These are phyloP conservation scores for Volucella zonaria DNA, from an alignment of 2,888 invertebrate species.

Conservation along the genomic window DNA sequence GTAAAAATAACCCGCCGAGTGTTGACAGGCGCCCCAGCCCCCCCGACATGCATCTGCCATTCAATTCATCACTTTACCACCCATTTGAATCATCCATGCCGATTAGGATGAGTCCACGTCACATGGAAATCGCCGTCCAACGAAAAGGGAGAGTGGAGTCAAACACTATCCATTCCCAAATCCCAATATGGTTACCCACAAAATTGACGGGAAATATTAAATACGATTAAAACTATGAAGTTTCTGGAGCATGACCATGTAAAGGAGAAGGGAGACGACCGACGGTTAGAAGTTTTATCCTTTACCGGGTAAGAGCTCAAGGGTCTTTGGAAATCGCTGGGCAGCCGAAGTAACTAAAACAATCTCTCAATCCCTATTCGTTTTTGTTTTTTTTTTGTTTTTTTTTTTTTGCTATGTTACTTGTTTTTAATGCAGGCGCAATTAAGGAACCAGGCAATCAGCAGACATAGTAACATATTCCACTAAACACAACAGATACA, in stretches of 20 bases:
- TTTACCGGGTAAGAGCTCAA: neutral
- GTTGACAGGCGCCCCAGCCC: slow-evolving; percentile 10
- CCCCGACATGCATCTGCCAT: neutral
- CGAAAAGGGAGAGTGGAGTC: neutral
- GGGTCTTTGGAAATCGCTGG: neutral
- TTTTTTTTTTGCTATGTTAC: neutral
- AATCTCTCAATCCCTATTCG: neutral
- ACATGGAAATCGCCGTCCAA: neutral
- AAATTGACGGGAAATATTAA: slow-evolving; percentile 49
- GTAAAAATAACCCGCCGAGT: slow-evolving; percentile 4
- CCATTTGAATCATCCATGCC: neutral
- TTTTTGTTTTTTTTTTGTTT: neutral
- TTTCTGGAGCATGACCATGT: neutral
- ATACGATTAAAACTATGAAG: slow-evolving; percentile 21
- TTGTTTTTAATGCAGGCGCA: slow-evolving; percentile 14
- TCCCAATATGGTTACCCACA: slow-evolving; percentile 11
- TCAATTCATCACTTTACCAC: too few relatives aligned
- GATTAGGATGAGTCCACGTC: slow-evolving; percentile 12
- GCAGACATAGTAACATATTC: neutral
- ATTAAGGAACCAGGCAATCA: slow-evolving; percentile 6
- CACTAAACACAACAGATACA: too few relatives aligned
- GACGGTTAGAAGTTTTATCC: neutral
- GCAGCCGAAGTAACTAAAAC: slow-evolving; percentile 8
- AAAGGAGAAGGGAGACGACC: neutral
- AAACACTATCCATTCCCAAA: slow-evolving; percentile 2